Evolutionary conservation across 1,140 invertebrate genomes (phyloP).

Genomic region (Frieseomelitta varia): DNA sequence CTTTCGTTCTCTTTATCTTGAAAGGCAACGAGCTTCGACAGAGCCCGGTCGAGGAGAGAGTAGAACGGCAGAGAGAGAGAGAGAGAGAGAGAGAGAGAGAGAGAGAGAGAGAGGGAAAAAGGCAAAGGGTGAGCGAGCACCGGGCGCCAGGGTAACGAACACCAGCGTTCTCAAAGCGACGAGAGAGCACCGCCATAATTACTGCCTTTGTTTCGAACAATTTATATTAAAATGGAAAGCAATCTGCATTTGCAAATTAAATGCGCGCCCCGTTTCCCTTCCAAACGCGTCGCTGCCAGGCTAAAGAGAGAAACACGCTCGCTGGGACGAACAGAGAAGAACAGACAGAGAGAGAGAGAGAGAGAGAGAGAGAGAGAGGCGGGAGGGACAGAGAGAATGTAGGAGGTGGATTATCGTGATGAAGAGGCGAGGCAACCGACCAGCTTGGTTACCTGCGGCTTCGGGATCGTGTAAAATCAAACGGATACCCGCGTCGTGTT

Average conservation of each 20-base stretch:
- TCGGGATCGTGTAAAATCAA: slow-evolving; percentile 73
- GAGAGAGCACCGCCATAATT: slow-evolving; percentile 71
- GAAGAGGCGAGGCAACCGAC: slow-evolving; percentile 53
- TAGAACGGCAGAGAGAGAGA: neutral
- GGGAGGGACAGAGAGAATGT: slow-evolving; percentile 7
- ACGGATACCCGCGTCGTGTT: slow-evolving; percentile 72
- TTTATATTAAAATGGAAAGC: slow-evolving; percentile 81
- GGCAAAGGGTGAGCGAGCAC: slow-evolving; percentile 3
- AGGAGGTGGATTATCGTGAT: slow-evolving; percentile 67
- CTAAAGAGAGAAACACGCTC: neutral
- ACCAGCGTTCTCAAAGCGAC: slow-evolving; percentile 54
- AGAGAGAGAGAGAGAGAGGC: neutral
- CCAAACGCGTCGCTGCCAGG: slow-evolving; percentile 15
- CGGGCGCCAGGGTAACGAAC: slow-evolving; percentile 42
- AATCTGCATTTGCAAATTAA: slow-evolving; percentile 80
- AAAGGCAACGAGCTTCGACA: neutral
- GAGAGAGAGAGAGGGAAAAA: neutral
- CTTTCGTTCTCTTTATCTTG: no score
- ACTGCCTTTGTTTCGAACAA: slow-evolving; percentile 79
- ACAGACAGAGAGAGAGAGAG: neutral
- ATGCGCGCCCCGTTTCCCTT: slow-evolving; percentile 65
- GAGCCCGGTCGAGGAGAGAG: neutral
- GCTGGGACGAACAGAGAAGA: neutral
- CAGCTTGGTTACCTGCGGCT: slow-evolving; percentile 64
- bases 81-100: neutral